A percentile compares a stretch with the other conserved stretches of the same genome.
phyloP scores from a whole-genome alignment of 1,140 invertebrate species.

The Ips nitidus region DNA sequence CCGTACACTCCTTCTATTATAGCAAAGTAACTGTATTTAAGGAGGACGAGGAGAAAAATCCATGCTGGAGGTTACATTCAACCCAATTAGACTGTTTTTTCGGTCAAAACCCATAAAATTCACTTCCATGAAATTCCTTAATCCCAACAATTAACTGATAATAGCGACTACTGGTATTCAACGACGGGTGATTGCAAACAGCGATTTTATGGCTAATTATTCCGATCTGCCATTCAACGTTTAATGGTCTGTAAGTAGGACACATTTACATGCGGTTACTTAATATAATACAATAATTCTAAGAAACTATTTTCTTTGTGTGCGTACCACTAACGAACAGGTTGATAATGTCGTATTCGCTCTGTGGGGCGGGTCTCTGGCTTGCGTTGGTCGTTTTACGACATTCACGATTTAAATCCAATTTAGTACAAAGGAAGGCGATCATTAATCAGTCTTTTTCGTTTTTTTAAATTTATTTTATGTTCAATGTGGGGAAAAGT shows the following conservation, averaged over 20 bases:
- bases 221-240: conserved; percentile 13
- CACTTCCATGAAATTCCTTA: conserved; percentile 16
- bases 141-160: conserved; percentile 23
- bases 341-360: conserved; percentile 12
- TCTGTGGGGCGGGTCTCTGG: neutral
- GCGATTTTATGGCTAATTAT: conserved; percentile 23
- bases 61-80: neutral
- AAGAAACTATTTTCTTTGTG: conserved; percentile 26
- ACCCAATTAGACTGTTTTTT: neutral
- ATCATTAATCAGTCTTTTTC: too few species aligned
- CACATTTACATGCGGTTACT: conserved; percentile 22
- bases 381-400: conserved; percentile 12
- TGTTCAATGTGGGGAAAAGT: too few species aligned
- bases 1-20: conserved; percentile 15
- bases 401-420: neutral
- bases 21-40: conserved; percentile 11
- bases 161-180: conserved; percentile 11
- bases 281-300: conserved; percentile 21
- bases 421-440: too few species aligned
- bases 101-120: conserved; percentile 1
- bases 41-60: neutral
- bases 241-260: conserved; percentile 25
- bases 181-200: neutral
- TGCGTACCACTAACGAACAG: conserved; percentile 19
- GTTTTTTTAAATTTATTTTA: too few species aligned